Conservation (phyloP, 37 sponge, comb jelly and placozoan genomes). For the Dysidea cf. avara region DNA sequence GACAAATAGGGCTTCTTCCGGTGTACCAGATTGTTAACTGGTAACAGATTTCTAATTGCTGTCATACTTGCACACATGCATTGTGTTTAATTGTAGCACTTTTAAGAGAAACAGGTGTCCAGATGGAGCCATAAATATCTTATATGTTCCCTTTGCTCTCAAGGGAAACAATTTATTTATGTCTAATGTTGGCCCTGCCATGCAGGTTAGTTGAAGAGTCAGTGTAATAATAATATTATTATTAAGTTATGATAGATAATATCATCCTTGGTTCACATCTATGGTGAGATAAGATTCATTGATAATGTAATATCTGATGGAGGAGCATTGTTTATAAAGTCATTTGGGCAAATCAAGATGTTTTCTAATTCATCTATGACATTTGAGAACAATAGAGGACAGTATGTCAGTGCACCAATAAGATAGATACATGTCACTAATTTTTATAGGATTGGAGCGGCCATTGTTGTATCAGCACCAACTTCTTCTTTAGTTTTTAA, state of each 20-base stretch:
- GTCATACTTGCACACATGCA: not conserved
- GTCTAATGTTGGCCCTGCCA: conserved; percentile 45
- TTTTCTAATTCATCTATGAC: not conserved
- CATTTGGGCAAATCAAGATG: conserved; percentile 32
- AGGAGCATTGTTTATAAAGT: conserved; percentile 31
- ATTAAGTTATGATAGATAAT: too few relatives aligned
- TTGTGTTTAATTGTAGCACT: not conserved
- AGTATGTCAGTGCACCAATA: too few relatives aligned
- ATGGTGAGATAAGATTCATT: conserved; percentile 7
- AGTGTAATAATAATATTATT: not conserved
- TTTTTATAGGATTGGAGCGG: conserved; percentile 59
- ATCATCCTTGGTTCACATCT: not conserved
- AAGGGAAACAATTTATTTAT: conserved; percentile 18
- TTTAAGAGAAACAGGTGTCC: not conserved
- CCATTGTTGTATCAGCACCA: conserved; percentile 62
- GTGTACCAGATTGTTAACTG: conserved; percentile 3
- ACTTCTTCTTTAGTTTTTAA: conserved; percentile 32
- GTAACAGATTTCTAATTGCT: too few relatives aligned
- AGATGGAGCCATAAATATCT: not conserved
- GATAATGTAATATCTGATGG: conserved; percentile 16
- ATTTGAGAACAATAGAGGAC: too few relatives aligned
- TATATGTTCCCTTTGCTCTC: conserved; percentile 17
- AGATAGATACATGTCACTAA: too few relatives aligned
- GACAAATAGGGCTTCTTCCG: not conserved
- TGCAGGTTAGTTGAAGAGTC: conserved; percentile 10